These are phyloP conservation scores for Boloria selene DNA, from an alignment of 2,888 invertebrate genomes.

Conservation along the genomic window DNA sequence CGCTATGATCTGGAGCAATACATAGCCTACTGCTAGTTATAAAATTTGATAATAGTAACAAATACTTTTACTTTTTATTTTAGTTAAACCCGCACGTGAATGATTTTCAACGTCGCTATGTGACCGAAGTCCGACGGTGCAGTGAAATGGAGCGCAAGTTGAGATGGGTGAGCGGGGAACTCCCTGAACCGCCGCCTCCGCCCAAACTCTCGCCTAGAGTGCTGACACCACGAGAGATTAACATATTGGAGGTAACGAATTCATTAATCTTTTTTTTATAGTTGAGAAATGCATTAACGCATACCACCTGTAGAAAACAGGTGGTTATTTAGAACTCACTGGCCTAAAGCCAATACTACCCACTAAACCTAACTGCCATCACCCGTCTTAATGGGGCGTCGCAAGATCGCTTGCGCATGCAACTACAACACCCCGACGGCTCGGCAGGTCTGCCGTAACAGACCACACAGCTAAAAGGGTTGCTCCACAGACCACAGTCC, in stretches of 20 bases:
- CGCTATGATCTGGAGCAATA: neutral
- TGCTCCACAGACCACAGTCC: too few relatives aligned
- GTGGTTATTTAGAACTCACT: too few relatives aligned
- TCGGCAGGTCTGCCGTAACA: too few relatives aligned
- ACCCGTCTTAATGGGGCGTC: too few relatives aligned
- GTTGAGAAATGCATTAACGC: too few relatives aligned
- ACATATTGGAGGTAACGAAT: conserved; percentile 72
- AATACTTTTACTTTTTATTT: conserved; percentile 5
- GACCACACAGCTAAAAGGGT: too few relatives aligned
- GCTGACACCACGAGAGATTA: conserved; percentile 70
- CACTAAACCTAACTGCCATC: too few relatives aligned
- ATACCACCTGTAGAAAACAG: too few relatives aligned
- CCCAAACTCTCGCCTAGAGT: conserved; percentile 62
- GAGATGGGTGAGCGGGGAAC: conserved; percentile 71
- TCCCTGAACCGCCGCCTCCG: conserved; percentile 72
- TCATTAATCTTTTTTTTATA: too few relatives aligned
- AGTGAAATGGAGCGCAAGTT: conserved; percentile 78
- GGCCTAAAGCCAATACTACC: too few relatives aligned
- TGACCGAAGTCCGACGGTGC: conserved; percentile 73
- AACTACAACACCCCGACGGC: too few relatives aligned
- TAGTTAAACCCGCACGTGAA: conserved; percentile 77
- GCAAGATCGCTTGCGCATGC: too few relatives aligned
- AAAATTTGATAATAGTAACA: conserved; percentile 21
- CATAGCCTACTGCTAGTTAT: neutral
- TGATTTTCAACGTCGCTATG: conserved; percentile 76